Conservation (phyloP, 1,140 invertebrate genomes). For the Ladona fulva region DNA sequence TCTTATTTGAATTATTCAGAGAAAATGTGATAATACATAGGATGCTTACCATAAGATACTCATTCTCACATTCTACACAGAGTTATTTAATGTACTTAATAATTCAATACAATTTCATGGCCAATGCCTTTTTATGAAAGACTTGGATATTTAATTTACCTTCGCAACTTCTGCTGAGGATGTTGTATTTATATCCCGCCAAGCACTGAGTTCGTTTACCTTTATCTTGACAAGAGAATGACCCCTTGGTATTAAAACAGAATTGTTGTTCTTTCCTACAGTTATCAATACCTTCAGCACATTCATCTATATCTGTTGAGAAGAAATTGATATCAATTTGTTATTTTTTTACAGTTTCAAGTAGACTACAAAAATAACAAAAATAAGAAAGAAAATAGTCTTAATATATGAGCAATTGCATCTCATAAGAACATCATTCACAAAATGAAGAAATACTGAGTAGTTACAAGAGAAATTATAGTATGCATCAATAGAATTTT, state of each 20-base stretch:
- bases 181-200: not conserved
- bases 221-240: conserved; percentile 53
- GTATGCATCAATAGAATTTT: too few relatives aligned
- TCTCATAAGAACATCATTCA: too few relatives aligned
- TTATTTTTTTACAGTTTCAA: not conserved
- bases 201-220: conserved; percentile 30
- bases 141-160: not conserved
- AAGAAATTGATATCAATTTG: not conserved
- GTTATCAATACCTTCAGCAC: conserved; percentile 44
- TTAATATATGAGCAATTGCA: too few relatives aligned
- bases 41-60: too few relatives aligned
- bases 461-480: too few relatives aligned
- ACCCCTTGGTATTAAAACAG: conserved; percentile 60
- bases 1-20: too few relatives aligned
- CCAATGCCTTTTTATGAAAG: too few relatives aligned
- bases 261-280: conserved; percentile 52
- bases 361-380: not conserved
- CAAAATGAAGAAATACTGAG: too few relatives aligned
- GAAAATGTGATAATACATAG: too few relatives aligned
- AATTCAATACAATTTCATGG: too few relatives aligned
- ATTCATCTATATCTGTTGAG: conserved; percentile 60
- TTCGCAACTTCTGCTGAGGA: not conserved
- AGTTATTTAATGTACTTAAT: too few relatives aligned
- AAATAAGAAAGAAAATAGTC: not conserved
- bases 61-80: too few relatives aligned